Conservation (phyloP, 2,113 vertebrate species). For the Pan troglodytes region DNA sequence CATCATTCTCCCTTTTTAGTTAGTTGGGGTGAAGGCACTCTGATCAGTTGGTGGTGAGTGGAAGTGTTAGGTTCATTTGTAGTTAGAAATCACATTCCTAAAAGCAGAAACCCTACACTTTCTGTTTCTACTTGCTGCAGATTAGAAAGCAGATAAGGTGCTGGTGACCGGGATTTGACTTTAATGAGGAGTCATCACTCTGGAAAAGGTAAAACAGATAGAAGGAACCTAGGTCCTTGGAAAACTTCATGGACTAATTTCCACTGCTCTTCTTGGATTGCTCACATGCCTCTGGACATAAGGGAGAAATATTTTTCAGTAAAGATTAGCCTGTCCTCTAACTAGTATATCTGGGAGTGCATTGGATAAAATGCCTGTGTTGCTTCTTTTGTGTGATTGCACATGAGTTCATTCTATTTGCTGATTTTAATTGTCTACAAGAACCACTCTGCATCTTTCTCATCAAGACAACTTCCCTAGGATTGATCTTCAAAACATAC, state of each 20-base stretch:
- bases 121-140: not conserved
- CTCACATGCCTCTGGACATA: not conserved
- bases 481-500: not conserved
- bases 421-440: not conserved
- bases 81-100: not conserved
- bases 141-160: not conserved
- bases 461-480: not conserved
- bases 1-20: not conserved
- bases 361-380: not conserved
- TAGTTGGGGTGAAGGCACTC: not conserved
- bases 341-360: not conserved
- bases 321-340: not conserved
- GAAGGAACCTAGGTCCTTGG: not conserved
- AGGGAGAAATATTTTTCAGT: not conserved
- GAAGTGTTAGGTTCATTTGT: not conserved
- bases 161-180: not conserved
- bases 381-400: not conserved
- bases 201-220: not conserved
- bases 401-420: not conserved
- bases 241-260: not conserved
- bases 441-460: not conserved
- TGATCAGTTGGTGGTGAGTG: not conserved
- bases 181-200: not conserved
- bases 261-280: not conserved
- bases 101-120: not conserved